Evolutionary conservation across 2,797 vertebrate genomes (phyloP), one percentile per base, ranked within the genome.

Genomic region (Sitta carolinensis): DNA sequence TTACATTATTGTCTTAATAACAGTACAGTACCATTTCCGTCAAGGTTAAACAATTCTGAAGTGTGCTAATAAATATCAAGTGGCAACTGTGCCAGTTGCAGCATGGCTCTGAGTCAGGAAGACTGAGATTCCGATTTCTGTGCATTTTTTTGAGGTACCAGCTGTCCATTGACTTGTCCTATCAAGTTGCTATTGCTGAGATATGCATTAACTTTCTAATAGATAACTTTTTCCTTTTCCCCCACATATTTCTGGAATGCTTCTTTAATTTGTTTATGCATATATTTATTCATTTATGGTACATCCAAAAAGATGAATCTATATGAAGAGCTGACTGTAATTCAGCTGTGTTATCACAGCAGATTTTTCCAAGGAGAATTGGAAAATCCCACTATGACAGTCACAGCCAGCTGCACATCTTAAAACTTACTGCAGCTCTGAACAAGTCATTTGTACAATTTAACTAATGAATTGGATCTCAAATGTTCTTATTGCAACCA

Each of bases 381-480:
- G 68, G 77, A 93, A 90, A 84, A 89, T 90, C 67, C 59, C 57
- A 36, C n/a, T 52, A 16, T 45, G 57, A 59, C 16, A 66, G 22
- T 63, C 61, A 21, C 13, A 80, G 77, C 36, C 80, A 91, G 51
- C 74, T 95, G 70, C 27, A 27, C 54, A 16, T 84, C 58, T 80
- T 67, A 80, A 84, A 94, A 45, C 34, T 32, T 62, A 4, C 0
- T 74, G 45, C 23, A 50, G 34, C n/a, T 79, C 57, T 87, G 52
- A 89, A 66, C 25, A 54, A 82, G 13, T 81, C 63, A 45, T 8
- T 29, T 69, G n/a, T 50, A 51, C 52, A n/a, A 54, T 62, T 91
- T 75, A 66, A 95, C 80, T 94, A 94, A 87, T 43, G 34, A 73
- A 92, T 52, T 61, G 54, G 63, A 77, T 40, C 27, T 67, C 61